A percentile compares a stretch with the other conserved stretches of the same genome.
Conservation (phyloP, 2,888 invertebrate species). For the Drepanosiphum platanoidis region DNA sequence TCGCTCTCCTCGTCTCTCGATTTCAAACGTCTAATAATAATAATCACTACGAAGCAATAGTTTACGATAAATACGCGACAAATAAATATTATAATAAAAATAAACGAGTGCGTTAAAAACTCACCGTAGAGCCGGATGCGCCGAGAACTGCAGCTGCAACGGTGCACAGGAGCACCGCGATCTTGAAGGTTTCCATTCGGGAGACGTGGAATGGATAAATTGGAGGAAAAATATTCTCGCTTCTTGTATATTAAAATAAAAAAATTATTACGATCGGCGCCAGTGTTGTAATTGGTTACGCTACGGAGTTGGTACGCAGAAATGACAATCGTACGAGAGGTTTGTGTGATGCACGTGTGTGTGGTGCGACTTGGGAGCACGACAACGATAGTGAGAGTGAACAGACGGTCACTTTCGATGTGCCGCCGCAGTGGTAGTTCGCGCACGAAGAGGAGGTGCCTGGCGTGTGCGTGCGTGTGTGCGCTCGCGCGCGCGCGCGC, state of each 20-base stretch:
- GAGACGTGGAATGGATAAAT: not conserved
- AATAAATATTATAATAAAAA: no score
- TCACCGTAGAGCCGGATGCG: constrained; percentile 38
- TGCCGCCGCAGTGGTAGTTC: constrained; percentile 32
- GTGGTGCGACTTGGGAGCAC: constrained; percentile 43
- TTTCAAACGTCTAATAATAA: no score
- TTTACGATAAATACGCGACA: no score
- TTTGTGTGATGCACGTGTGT: constrained; percentile 1
- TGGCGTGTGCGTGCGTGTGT: constrained; percentile 4
- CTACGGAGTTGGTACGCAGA: no score
- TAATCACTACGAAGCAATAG: no score
- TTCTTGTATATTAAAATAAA: not conserved
- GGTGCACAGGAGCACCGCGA: constrained; percentile 43
- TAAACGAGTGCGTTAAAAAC: no score
- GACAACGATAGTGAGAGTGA: constrained; percentile 61
- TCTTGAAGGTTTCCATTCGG: constrained; percentile 18
- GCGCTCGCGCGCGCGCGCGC: not conserved
- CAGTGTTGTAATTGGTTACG: no score
- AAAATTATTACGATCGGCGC: no score
- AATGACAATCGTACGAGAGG: not conserved
- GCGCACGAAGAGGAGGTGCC: constrained; percentile 54
- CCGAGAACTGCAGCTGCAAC: not conserved
- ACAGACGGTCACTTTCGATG: constrained; percentile 61
- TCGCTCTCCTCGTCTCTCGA: no score
- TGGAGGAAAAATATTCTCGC: not conserved